phyloP scores from a whole-genome alignment of 2,888 invertebrate genomes.

The Pseudoips prasinana region DNA sequence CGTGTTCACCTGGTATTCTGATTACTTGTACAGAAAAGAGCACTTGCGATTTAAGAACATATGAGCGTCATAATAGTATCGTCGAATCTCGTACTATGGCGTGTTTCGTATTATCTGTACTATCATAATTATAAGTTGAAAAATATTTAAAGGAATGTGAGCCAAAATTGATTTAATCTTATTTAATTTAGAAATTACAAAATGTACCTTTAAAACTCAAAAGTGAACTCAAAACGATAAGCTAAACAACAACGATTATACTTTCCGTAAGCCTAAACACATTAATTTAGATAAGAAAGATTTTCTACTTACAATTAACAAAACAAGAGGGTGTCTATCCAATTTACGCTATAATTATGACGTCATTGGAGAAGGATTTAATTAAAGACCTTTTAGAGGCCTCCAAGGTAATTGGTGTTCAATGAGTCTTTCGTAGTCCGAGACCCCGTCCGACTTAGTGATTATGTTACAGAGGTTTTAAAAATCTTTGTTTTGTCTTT shows the following conservation, averaged over 20 bases:
- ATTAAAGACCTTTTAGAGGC: conserved; percentile 78
- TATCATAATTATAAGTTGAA: too few species aligned
- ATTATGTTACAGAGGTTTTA: conserved; percentile 58
- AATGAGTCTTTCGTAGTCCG: conserved; percentile 78
- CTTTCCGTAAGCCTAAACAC: conserved; percentile 32
- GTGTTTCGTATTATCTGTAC: too few species aligned
- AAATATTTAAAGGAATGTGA: too few species aligned
- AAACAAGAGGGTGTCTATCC: conserved; percentile 72
- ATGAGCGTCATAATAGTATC: too few species aligned
- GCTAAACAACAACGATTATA: conserved; percentile 17
- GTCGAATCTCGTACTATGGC: too few species aligned
- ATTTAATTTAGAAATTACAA: too few species aligned
- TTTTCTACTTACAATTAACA: conserved; percentile 72
- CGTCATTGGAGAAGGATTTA: conserved; percentile 81
- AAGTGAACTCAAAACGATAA: too few species aligned
- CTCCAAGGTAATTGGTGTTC: conserved; percentile 78
- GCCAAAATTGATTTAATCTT: too few species aligned
- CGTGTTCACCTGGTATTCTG: too few species aligned
- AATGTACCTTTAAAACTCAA: too few species aligned
- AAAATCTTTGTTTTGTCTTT: conserved; percentile 46
- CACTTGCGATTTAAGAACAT: too few species aligned
- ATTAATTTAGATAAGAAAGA: conserved; percentile 60
- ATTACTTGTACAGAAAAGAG: too few species aligned
- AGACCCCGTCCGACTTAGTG: conserved; percentile 59
- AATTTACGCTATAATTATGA: conserved; percentile 79